Evolutionary conservation across 35 echinoderm and acorn worm genomes (phyloP).

Genomic region (Apostichopus japonicus): DNA sequence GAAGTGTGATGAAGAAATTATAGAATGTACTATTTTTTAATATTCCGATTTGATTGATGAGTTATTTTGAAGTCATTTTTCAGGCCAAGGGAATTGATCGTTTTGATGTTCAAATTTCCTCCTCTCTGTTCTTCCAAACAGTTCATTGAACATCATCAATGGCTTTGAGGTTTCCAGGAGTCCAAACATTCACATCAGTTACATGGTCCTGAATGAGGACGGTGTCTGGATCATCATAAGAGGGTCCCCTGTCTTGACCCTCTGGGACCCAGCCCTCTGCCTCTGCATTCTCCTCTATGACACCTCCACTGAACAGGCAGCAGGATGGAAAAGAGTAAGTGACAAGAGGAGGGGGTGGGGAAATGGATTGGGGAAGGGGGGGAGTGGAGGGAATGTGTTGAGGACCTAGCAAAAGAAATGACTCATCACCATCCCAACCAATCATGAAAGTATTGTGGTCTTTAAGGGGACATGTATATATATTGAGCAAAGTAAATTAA

Average conservation of each 20-base stretch:
- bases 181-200: slow-evolving; percentile 72
- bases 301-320: slow-evolving; percentile 74
- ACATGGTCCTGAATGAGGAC: slow-evolving; percentile 56
- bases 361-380: not conserved
- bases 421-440: too few species aligned
- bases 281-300: slow-evolving; percentile 84
- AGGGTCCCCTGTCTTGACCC: slow-evolving; percentile 66
- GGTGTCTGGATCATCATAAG: slow-evolving; percentile 90
- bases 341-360: not conserved
- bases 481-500: too few species aligned
- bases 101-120: too few species aligned
- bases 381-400: not conserved
- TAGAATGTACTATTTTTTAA: too few species aligned
- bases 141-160: slow-evolving; percentile 74
- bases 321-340: slow-evolving; percentile 71
- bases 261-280: slow-evolving; percentile 74
- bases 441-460: too few species aligned
- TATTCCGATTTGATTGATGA: too few species aligned
- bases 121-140: not conserved
- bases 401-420: too few species aligned
- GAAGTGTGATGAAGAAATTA: not conserved
- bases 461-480: too few species aligned
- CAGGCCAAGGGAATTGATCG: too few species aligned
- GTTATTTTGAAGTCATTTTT: too few species aligned
- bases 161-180: slow-evolving; percentile 94